A percentile compares a stretch with the other conserved stretches of the same genome.
These are phyloP conservation scores for Erpobdella octoculata DNA, from an alignment of 2,888 invertebrate genomes.

Conservation along the genomic window DNA sequence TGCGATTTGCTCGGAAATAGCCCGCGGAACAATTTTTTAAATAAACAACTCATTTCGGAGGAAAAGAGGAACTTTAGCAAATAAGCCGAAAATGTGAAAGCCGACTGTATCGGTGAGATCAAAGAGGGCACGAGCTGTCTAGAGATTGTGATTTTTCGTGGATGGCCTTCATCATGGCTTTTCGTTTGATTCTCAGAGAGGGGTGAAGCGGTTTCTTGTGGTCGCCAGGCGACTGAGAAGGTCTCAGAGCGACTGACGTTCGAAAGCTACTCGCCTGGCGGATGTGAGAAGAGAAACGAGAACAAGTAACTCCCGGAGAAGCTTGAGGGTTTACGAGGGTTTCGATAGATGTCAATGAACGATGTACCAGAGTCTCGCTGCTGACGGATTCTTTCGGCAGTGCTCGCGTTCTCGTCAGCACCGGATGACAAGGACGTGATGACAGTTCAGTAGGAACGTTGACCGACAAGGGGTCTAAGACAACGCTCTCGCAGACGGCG, in stretches of 20 bases:
- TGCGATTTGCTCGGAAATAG: too few relatives aligned
- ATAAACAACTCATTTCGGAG: too few relatives aligned
- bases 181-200: slow-evolving; percentile 26
- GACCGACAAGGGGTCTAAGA: neutral
- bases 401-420: neutral
- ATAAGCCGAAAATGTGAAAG: too few relatives aligned
- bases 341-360: too few relatives aligned
- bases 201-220: slow-evolving; percentile 18
- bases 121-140: slow-evolving; percentile 18
- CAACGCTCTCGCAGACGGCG: neutral
- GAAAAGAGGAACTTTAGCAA: too few relatives aligned
- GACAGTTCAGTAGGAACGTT: neutral
- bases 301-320: neutral
- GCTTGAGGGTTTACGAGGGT: neutral
- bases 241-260: neutral
- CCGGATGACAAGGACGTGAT: neutral
- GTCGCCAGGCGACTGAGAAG: neutral
- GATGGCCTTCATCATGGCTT: slow-evolving; percentile 26
- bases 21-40: too few relatives aligned
- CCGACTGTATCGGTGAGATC: too few relatives aligned
- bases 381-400: neutral
- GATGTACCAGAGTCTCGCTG: too few relatives aligned
- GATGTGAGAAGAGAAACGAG: too few relatives aligned
- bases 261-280: neutral
- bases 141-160: slow-evolving; percentile 30